A percentile compares a stretch with the other conserved stretches of the same genome.
Evolutionary conservation across 2,797 vertebrate genomes (phyloP).

Genomic region (Halcyon chelicuti): DNA sequence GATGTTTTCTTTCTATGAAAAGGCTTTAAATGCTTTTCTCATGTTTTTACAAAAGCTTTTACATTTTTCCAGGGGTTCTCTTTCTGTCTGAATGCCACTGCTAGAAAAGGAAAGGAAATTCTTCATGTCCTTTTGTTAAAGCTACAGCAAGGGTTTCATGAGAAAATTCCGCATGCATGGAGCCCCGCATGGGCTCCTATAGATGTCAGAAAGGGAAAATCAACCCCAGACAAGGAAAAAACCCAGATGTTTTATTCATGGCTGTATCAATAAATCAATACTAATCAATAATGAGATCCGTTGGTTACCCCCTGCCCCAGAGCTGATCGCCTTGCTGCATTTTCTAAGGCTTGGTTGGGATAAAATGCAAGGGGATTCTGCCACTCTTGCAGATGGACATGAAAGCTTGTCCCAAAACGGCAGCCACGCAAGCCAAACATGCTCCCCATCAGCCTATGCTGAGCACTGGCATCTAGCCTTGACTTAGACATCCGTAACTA

Average conservation of each 20-base stretch:
- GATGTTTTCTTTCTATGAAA: slow-evolving; percentile 53
- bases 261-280: not conserved
- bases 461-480: not conserved
- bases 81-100: slow-evolving; percentile 35
- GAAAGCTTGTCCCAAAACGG: not conserved
- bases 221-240: not conserved
- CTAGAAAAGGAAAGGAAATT: slow-evolving; percentile 56
- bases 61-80: slow-evolving; percentile 45
- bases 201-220: not conserved
- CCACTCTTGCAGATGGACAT: not conserved
- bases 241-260: slow-evolving; percentile 27
- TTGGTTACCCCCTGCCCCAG: not conserved
- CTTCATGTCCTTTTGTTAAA: slow-evolving; percentile 51
- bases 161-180: slow-evolving; percentile 11
- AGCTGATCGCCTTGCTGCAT: not conserved
- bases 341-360: not conserved
- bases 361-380: not conserved
- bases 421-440: not conserved
- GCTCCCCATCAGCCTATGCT: not conserved
- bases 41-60: slow-evolving; percentile 61
- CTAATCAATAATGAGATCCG: not conserved
- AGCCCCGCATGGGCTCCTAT: not conserved
- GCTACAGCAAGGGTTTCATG: not conserved
- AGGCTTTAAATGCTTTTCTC: slow-evolving; percentile 49
- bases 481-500: not conserved